Percentiles rank a stretch among this genome's conserved stretches.
Evolutionary conservation across 2,888 invertebrate species (phyloP).

Genomic region (Apomyelois bistriatella): DNA sequence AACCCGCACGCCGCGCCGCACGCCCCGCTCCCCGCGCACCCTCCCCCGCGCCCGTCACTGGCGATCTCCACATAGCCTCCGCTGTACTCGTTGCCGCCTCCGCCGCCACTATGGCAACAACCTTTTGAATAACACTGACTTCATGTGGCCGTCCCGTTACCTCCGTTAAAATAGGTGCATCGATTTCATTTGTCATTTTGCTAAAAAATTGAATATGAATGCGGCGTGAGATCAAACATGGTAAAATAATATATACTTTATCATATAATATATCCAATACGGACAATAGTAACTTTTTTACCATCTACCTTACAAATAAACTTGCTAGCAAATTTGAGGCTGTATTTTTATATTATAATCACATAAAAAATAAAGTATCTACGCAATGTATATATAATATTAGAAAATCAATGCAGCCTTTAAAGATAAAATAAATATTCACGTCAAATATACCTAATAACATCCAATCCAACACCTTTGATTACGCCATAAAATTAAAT

Average conservation of each 20-base stretch:
- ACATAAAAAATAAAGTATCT: background rate
- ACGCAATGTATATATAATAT: too few species aligned
- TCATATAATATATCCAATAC: too few species aligned
- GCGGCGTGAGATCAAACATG: too few species aligned
- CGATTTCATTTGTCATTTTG: too few species aligned
- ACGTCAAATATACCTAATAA: too few species aligned
- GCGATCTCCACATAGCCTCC: constrained; percentile 71
- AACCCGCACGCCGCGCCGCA: constrained; percentile 30
- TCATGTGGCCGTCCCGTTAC: constrained; percentile 1
- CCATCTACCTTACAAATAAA: too few species aligned
- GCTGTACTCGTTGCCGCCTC: constrained; percentile 49
- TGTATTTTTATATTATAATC: background rate
- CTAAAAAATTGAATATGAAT: too few species aligned
- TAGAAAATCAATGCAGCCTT: background rate
- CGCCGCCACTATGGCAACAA: constrained; percentile 61
- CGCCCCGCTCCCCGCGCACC: constrained; percentile 41
- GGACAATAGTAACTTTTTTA: too few species aligned
- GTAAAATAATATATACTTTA: too few species aligned
- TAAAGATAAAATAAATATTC: background rate
- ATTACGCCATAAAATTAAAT: too few species aligned
- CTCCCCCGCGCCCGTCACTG: constrained; percentile 56
- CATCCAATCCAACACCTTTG: too few species aligned
- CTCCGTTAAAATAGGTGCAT: background rate
- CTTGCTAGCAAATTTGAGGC: too few species aligned
- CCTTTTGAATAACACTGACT: constrained; percentile 42